These are phyloP conservation scores for Perognathus longimembris DNA, from an alignment of 2,113 vertebrate species.

Conservation along the genomic window DNA sequence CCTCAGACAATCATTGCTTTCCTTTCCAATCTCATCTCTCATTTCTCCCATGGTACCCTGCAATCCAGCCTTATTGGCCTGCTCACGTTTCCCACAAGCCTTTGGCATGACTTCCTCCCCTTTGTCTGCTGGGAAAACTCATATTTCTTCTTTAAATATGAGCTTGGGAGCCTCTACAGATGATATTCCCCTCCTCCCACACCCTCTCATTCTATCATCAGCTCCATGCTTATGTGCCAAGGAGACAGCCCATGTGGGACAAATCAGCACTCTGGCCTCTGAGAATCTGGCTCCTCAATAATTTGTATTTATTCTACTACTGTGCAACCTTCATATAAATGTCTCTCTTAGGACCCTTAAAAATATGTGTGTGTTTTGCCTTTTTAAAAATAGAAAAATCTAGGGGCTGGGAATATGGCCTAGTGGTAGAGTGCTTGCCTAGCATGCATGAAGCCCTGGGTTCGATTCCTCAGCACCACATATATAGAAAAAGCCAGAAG, in stretches of 20 bases:
- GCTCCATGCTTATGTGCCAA: not conserved
- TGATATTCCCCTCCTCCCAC: not conserved
- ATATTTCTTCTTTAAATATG: slow-evolving; percentile 49
- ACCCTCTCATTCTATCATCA: not conserved
- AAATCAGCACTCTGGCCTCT: not conserved
- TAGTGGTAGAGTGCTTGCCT: no score
- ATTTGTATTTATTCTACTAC: slow-evolving; percentile 52
- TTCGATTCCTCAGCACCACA: no score
- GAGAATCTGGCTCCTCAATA: not conserved
- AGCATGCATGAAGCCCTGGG: no score
- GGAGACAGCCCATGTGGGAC: not conserved
- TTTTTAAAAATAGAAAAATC: no score
- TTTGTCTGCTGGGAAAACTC: slow-evolving; percentile 53
- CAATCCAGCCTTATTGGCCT: not conserved
- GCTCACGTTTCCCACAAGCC: not conserved
- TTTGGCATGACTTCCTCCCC: slow-evolving; percentile 25
- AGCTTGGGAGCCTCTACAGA: slow-evolving; percentile 26
- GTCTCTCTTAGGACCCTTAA: not conserved
- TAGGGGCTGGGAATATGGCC: no score
- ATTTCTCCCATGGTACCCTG: not conserved
- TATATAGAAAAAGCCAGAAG: no score
- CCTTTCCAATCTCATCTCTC: slow-evolving; percentile 13
- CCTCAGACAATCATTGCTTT: slow-evolving; percentile 24
- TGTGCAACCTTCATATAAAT: not conserved
- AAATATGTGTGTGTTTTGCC: no score